Conservation (phyloP, 2,797 vertebrate species). For the Limnodromus scolopaceus region DNA sequence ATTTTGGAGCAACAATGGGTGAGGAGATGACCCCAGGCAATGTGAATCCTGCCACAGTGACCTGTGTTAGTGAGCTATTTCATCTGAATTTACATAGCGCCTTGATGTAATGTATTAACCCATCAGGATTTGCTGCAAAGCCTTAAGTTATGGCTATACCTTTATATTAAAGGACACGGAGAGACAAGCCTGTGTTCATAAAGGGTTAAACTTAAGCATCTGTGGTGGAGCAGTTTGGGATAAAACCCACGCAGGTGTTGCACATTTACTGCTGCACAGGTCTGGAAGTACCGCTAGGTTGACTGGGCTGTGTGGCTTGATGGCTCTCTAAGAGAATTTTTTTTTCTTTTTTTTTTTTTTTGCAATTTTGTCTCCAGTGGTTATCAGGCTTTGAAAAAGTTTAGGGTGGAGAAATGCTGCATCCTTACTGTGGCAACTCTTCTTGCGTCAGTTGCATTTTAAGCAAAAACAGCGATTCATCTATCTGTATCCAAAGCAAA, state of each 20-base stretch:
- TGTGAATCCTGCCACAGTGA: neutral
- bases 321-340: too few species aligned
- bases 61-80: neutral
- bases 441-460: neutral
- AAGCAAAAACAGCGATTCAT: neutral
- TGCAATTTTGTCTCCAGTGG: neutral
- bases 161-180: neutral
- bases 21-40: too few species aligned
- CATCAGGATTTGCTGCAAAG: neutral
- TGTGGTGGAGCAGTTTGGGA: neutral
- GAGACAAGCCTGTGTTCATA: neutral
- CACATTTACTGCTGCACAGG: neutral
- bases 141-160: neutral
- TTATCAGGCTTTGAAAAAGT: neutral
- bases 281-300: neutral
- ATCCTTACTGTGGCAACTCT: neutral
- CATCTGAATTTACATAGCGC: neutral
- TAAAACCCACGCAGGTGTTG: neutral
- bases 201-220: neutral
- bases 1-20: neutral
- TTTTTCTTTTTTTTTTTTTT: neutral
- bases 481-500: neutral
- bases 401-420: neutral
- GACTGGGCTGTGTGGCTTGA: neutral
- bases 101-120: neutral